Base-by-base conservation (phyloP, 1,140 invertebrate genomes). In the Macrotrachela quadricornifera region DNA sequence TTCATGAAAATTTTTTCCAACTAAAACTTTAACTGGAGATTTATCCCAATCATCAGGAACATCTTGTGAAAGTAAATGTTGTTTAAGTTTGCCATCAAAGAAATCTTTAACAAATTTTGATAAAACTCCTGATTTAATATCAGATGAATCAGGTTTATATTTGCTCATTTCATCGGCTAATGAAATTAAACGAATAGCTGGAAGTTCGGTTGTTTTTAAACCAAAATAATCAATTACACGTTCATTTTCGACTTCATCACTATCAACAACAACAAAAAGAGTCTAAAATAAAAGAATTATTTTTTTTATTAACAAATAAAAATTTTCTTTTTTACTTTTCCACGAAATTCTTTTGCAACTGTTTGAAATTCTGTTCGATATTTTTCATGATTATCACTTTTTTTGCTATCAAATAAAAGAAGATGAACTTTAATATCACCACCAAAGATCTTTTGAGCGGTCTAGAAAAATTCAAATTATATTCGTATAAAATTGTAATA, bases 151-250 rank as follows among this genome's bases (percentile, higher is more conserved):
- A 40, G 92, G 92, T 68, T 94, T 95, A 75, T 82, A 99, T 72
- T 97, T 99, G 62, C 80, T 79, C 91, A 97, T 96, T 63, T 96
- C 90, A 63, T 96, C 85, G 70, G 90, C 85, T 46, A 97, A 72
- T 54, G 80, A 80, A 65, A 97, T 96, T 46, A 97, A 73, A 61
- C 94, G 79, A 65, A 92, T 82, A 11, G 83, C 78, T 13, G 94
- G 92, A 12, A 85, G 77, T 63, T 95, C 83, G 16, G 82, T 79
- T 62, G 82, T 82, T 71, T 85, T 87, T 77, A 96, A 81, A 59
- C 92, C 92, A 69, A 99, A 99, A 83, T 92, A 97, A 73, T 97
- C 92, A 61, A 96, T 75, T 64, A 99, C 96, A 64, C 90, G 79
- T 59, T 81, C 78, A 68, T 97, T 91, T 64, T 97, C 92, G 67